Evolutionary conservation across 2,797 vertebrate genomes (phyloP).

Genomic region (Pogonophryne albipinna): DNA sequence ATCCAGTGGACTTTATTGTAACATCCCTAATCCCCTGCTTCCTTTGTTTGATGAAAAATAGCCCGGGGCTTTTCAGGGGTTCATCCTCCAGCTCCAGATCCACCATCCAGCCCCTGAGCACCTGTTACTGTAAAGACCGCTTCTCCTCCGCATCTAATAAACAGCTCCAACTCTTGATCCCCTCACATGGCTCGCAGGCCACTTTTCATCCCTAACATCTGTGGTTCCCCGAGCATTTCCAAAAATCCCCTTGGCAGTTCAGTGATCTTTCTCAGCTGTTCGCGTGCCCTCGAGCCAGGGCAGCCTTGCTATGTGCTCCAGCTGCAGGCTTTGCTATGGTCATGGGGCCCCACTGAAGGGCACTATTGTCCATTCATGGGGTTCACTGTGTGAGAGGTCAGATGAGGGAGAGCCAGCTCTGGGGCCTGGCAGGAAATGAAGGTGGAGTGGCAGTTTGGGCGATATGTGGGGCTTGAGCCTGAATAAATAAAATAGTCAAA

Average conservation of each 20-base stretch:
- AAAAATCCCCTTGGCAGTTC: conserved; percentile 76
- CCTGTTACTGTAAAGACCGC: conserved; percentile 73
- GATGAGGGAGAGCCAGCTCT: conserved; percentile 69
- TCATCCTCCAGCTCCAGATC: conserved; percentile 55
- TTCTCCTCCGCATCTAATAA: conserved; percentile 71
- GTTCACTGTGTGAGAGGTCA: conserved; percentile 87
- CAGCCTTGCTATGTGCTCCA: conserved; percentile 78
- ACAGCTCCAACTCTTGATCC: conserved; percentile 68
- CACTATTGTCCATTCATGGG: conserved; percentile 86
- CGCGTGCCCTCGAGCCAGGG: conserved; percentile 74
- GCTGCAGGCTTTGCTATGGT: conserved; percentile 83
- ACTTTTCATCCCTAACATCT: conserved; percentile 78
- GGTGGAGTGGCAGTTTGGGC: conserved; percentile 73
- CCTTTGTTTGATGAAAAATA: conserved; percentile 76
- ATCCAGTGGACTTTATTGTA: conserved; percentile 51
- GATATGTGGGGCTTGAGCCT: conserved; percentile 55
- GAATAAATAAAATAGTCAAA: conserved; percentile 65
- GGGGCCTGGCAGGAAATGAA: conserved; percentile 81
- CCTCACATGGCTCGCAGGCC: conserved; percentile 49
- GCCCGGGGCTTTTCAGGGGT: conserved; percentile 62
- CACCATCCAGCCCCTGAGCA: conserved; percentile 64
- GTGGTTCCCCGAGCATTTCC: conserved; percentile 71
- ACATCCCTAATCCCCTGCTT: conserved; percentile 61
- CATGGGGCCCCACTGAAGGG: conserved; percentile 81
- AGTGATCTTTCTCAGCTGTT: conserved; percentile 84